These are phyloP conservation scores for Dryocosmus kuriphilus DNA, from an alignment of 2,888 invertebrate genomes.

Conservation along the genomic window DNA sequence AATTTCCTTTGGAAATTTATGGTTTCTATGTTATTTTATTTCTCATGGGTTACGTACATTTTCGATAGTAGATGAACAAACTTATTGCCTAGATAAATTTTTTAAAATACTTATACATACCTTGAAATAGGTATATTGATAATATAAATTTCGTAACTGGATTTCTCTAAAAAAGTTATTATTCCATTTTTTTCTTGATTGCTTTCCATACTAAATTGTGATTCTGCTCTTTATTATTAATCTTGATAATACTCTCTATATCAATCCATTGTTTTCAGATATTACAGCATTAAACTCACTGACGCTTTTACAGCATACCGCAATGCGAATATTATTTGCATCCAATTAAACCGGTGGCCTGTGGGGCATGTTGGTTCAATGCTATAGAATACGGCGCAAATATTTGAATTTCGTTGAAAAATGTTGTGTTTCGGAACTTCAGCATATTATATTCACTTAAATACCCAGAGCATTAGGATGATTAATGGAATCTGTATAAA, in stretches of 20 bases:
- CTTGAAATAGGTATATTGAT: too few species aligned
- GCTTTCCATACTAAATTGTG: too few species aligned
- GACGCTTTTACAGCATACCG: neutral
- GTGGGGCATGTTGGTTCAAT: slow-evolving; percentile 43
- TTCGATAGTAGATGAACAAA: too few species aligned
- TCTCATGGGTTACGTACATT: too few species aligned
- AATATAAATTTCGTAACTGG: too few species aligned
- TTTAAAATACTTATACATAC: too few species aligned
- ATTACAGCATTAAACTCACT: slow-evolving; percentile 22
- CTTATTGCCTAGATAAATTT: too few species aligned
- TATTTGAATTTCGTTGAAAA: slow-evolving; percentile 24
- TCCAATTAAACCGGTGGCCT: slow-evolving; percentile 52
- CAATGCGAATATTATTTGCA: slow-evolving; percentile 59
- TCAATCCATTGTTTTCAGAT: slow-evolving; percentile 47
- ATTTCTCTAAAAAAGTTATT: too few species aligned
- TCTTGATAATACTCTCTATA: slow-evolving; percentile 38
- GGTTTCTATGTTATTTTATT: too few species aligned
- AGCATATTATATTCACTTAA: neutral
- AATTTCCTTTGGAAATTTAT: too few species aligned
- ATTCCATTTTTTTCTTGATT: too few species aligned
- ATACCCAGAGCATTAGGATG: neutral
- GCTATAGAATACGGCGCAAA: slow-evolving; percentile 23
- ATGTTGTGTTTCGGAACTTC: neutral
- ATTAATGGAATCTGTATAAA: neutral
- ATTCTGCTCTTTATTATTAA: slow-evolving; percentile 1